Conservation (phyloP, 2,797 vertebrate genomes). For the Aldrovandia affinis region DNA sequence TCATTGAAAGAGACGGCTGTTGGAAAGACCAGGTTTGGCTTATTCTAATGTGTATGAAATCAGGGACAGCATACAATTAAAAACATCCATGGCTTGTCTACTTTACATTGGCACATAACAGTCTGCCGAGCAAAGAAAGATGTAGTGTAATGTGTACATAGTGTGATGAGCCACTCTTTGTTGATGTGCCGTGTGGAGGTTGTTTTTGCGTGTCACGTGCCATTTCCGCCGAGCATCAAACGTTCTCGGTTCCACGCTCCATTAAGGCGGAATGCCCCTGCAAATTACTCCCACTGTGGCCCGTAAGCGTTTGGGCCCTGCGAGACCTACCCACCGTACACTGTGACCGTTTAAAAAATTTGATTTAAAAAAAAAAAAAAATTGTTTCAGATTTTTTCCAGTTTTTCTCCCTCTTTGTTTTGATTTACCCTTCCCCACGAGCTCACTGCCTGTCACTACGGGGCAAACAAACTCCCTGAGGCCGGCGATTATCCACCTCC, state of each 20-base stretch:
- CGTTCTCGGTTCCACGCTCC: neutral
- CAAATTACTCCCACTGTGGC: neutral
- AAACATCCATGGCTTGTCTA: neutral
- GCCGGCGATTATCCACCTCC: too few species aligned
- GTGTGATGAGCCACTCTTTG: too few species aligned
- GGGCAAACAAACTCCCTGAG: too few species aligned
- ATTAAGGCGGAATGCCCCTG: neutral
- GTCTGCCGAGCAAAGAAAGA: neutral
- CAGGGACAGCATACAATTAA: neutral
- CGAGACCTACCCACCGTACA: too few species aligned
- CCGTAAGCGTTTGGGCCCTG: neutral
- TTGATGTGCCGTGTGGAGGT: too few species aligned
- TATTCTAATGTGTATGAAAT: neutral
- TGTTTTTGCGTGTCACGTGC: neutral
- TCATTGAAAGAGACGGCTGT: neutral
- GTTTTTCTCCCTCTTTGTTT: too few species aligned
- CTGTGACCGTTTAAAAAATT: too few species aligned
- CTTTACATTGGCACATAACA: neutral
- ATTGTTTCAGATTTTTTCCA: too few species aligned
- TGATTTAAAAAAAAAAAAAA: too few species aligned
- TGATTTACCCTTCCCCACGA: too few species aligned
- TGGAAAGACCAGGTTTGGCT: neutral
- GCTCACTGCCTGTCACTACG: too few species aligned
- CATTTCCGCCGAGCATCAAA: too few species aligned
- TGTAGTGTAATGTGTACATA: neutral